Evolutionary conservation across 2,113 vertebrate genomes (phyloP).

Genomic region (Gallinago jamesoni): DNA sequence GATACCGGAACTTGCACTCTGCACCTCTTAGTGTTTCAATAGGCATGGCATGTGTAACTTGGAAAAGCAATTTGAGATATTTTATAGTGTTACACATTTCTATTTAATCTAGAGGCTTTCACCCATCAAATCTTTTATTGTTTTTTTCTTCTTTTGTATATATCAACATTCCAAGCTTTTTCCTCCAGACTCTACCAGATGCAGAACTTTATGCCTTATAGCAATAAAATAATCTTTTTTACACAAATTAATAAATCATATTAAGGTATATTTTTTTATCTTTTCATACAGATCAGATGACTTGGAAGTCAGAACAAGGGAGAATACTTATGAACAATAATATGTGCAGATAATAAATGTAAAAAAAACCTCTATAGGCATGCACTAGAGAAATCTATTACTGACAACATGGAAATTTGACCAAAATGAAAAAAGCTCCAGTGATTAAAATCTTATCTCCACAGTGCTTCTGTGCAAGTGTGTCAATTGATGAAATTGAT

Average conservation of each 20-base stretch:
- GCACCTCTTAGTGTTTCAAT: fast-evolving
- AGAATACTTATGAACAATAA: neutral
- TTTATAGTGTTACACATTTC: neutral
- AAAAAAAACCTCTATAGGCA: neutral
- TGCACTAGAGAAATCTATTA: neutral
- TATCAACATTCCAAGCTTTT: neutral
- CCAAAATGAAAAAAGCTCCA: fast-evolving
- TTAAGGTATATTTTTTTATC: neutral
- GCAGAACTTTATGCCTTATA: neutral
- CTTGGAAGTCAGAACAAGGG: neutral
- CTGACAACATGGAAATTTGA: neutral
- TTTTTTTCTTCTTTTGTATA: neutral
- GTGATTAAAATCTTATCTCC: neutral
- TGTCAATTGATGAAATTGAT: neutral
- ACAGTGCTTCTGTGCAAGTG: neutral
- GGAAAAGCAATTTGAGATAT: neutral
- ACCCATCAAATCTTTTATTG: neutral
- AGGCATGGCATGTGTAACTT: neutral
- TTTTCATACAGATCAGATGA: neutral
- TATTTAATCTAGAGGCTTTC: neutral
- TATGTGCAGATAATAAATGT: neutral
- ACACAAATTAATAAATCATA: neutral
- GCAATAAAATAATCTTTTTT: neutral
- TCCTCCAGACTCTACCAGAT: neutral
- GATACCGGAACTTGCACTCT: neutral